Evolutionary conservation across 92 coral and sea anemone genomes (phyloP), one percentile per base, ranked within the genome.

Genomic region (Isaurus tuberculatus): DNA sequence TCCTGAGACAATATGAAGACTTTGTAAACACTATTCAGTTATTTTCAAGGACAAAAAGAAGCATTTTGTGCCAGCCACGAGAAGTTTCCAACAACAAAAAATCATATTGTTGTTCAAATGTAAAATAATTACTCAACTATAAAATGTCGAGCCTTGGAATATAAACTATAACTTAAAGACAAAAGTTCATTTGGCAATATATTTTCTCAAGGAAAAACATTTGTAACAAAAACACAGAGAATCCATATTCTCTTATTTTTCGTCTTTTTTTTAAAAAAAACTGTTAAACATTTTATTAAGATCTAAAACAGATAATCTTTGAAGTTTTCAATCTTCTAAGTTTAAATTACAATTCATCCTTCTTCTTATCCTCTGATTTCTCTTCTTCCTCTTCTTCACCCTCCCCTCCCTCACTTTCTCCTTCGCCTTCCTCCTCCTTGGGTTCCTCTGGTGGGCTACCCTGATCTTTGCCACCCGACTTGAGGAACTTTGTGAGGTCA

Each of bases 401-500:
- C 31, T 79, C 73, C 7, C 90, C 91, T 36, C 86, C 90, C 0
- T 44, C 86, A 7, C 43, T 72, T 3, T 69, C 79, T 1, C 37
- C 75, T 0, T 46, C 95, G 20, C 88, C 69, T 0, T 31, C 98
- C 3, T 90, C 98, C 46, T 94, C 98, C 4, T 83, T 66, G 27
- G 96, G 83, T 28, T 87, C 92, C 61, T 90, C 90, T 48, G 70
- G 37, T 1, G 83, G 22, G 0, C 75, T 5, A 43, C 91, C 91
- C 25, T 89, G 91, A 44, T 86, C 97, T 80, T 96, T 96, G 27
- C 99, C 99, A 27, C 95, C 99, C 26, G 95, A 86, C 57, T 94
- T 89, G 25, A 96, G 42, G 85, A 96, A 96, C 86, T 94, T 96
- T 40, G 88, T 91, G 48, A 96, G 83, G 86, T 92, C 98, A 0